Base-by-base conservation (phyloP, 2,888 invertebrate genomes). In the Polietes domitor region DNA sequence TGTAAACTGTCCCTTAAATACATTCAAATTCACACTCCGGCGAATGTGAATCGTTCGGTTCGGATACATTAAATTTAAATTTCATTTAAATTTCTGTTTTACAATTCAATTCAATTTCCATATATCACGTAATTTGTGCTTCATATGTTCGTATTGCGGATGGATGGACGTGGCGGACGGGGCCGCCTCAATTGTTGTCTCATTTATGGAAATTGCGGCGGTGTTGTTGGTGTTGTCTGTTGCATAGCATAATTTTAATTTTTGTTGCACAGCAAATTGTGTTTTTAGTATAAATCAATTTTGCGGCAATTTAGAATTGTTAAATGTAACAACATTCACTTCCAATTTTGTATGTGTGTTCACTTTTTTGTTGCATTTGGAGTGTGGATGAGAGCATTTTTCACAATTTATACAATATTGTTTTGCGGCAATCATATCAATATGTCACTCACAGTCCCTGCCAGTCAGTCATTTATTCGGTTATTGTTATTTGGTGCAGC, bases 21-120 rank as follows among this genome's bases (percentile, higher is more conserved):
- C 19, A 24, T 41, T 55, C 24, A 55, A 6, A 55, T 21, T 55
- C 21, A 55, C 55, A 21, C 19, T 19, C 19, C 12, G 2, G 17
- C 12, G 10, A 6, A 24, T 55, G 24, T 17, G 50, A 50, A 50
- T n/a, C 9, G 2, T 10, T 21, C 26, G 58, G 58, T 24, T n/a
- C 15, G 26, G 24, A 15, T 26, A 24, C 24, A 26, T 58, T 24
- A 24, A 26, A 26, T 43, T n/a, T 41, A 68, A 68, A 68, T 68
- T 68, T 68, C 43, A 68, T 68, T 68, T 68, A 43, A 68, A 68
- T 68, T 43, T 61, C 32, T 43, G 68, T 68, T 68, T 68, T 43
- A 43, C 68, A 68, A 68, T 68, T 68, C 68, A 68, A 68, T 68
- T 68, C 43, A 41, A 68, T 68, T 68, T 41, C 68, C 41, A 68